These are phyloP conservation scores for Euwallacea similis DNA, from an alignment of 1,140 invertebrate genomes.

Conservation along the genomic window DNA sequence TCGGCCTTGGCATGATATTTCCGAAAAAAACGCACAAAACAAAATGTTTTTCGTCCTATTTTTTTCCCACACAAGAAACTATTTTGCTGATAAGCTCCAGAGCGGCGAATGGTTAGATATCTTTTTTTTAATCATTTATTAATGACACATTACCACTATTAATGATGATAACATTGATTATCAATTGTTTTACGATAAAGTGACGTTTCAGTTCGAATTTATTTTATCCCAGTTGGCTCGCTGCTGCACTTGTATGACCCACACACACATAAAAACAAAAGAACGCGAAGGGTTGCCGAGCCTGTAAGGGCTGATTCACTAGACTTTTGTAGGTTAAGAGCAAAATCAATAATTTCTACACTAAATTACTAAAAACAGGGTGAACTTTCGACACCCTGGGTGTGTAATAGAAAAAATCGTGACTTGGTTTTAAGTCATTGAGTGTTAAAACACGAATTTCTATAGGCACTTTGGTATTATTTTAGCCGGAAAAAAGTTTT, in stretches of 20 bases:
- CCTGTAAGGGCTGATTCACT: constrained; percentile 26
- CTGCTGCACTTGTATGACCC: neutral
- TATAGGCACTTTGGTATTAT: constrained; percentile 3
- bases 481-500: constrained; percentile 26
- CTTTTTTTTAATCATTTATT: no score
- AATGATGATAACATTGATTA: no score
- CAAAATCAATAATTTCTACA: neutral
- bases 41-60: no score
- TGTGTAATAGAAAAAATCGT: neutral
- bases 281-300: constrained; percentile 1
- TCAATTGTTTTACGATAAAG: no score
- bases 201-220: no score
- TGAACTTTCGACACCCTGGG: neutral
- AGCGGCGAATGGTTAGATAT: no score
- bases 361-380: constrained; percentile 8
- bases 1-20: no score
- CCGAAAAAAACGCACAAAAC: no score
- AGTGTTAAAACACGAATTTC: neutral
- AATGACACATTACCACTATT: no score
- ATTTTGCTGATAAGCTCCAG: no score
- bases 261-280: neutral
- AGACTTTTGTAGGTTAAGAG: constrained; percentile 33
- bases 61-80: no score
- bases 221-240: no score
- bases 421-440: neutral